phyloP scores from a whole-genome alignment of 2,797 vertebrate genomes.

The Salmo trutta region DNA sequence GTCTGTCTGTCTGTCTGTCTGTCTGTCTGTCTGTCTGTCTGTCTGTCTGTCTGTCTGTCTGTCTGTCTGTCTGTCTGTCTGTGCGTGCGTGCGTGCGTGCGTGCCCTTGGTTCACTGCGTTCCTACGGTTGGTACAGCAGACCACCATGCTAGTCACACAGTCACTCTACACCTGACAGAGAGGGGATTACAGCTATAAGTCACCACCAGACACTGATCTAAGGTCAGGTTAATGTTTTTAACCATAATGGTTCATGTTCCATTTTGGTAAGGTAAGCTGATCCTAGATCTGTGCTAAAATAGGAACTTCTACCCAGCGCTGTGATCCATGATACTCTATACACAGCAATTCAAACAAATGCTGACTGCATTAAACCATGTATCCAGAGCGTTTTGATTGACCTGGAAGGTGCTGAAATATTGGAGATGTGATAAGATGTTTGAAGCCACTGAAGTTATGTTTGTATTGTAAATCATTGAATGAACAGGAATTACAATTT shows the following conservation, averaged over 20 bases:
- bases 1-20: neutral
- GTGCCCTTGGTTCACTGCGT: constrained; percentile 49
- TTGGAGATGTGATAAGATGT: neutral
- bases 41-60: neutral
- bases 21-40: neutral
- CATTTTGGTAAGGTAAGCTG: neutral
- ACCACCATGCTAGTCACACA: constrained; percentile 37
- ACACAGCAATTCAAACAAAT: neutral
- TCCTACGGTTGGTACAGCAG: constrained; percentile 55
- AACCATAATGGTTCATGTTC: neutral
- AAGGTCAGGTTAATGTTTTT: neutral
- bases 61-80: neutral
- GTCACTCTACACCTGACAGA: constrained; percentile 48
- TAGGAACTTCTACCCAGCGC: constrained; percentile 4
- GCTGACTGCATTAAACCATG: neutral
- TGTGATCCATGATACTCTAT: constrained; percentile 19
- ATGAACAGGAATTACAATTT: neutral
- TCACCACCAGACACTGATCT: constrained; percentile 26
- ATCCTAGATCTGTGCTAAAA: constrained; percentile 10
- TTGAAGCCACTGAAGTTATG: constrained; percentile 6
- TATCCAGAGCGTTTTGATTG: neutral
- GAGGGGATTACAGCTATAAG: constrained; percentile 27
- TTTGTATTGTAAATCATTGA: constrained; percentile 16
- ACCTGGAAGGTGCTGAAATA: neutral
- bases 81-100: neutral